phyloP scores from a whole-genome alignment of 2,888 invertebrate species.

The Ormyrus labotus region DNA sequence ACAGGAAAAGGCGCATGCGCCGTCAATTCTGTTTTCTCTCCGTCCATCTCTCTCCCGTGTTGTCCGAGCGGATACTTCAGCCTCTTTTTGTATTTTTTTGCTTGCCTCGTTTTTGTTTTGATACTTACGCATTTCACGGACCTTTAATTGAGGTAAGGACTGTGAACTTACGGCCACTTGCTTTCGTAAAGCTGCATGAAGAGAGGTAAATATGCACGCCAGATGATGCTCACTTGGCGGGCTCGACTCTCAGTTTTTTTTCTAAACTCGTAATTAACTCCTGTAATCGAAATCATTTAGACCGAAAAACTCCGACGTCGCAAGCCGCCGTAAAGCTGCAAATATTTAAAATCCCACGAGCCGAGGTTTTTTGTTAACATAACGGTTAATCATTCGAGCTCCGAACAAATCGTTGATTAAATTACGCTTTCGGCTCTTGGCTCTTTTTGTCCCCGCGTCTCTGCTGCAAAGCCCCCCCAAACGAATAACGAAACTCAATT shows the following conservation, averaged over 20 bases:
- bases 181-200: constrained; percentile 9
- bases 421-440: background rate
- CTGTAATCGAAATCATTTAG: too few relatives aligned
- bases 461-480: background rate
- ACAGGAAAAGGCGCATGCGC: constrained; percentile 56
- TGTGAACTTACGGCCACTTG: constrained; percentile 36
- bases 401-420: background rate
- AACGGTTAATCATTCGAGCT: background rate
- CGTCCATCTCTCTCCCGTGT: constrained; percentile 41
- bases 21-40: constrained; percentile 11
- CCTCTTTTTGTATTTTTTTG: constrained; percentile 27
- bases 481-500: constrained; percentile 10
- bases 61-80: constrained; percentile 49
- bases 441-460: background rate
- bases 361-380: background rate
- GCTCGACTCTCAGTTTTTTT: too few relatives aligned
- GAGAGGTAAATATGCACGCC: background rate
- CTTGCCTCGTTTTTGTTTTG: constrained; percentile 32
- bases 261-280: too few relatives aligned
- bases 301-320: too few relatives aligned
- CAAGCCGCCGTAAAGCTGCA: too few relatives aligned
- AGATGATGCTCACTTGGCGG: background rate
- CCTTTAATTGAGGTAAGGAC: constrained; percentile 46
- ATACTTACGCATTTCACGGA: constrained; percentile 35
- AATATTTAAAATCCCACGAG: too few relatives aligned